Conservation (phyloP, 64 coral and sea anemone genomes). For the Trachythela sp. region DNA sequence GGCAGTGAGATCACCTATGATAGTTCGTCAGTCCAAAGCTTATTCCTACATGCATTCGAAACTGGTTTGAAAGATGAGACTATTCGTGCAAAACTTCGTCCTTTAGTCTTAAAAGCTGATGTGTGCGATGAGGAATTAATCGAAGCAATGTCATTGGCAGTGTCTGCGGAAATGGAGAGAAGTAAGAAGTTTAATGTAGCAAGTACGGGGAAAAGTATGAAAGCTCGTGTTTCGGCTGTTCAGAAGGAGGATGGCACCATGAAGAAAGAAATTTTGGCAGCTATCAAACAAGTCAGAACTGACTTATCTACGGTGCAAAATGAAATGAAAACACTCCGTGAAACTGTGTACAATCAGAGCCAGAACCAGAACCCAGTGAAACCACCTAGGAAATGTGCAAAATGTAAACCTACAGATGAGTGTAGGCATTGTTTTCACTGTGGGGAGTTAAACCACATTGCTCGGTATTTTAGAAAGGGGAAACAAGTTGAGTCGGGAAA, state of each 20-base stretch:
- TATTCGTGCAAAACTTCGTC: constrained; percentile 43
- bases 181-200: constrained; percentile 36
- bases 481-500: constrained; percentile 48
- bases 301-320: background rate
- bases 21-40: constrained; percentile 34
- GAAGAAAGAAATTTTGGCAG: constrained; percentile 26
- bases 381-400: constrained; percentile 15
- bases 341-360: background rate
- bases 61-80: constrained; percentile 51
- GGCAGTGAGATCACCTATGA: constrained; percentile 51
- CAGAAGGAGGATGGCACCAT: background rate
- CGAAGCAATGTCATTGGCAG: constrained; percentile 42
- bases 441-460: constrained; percentile 19
- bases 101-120: background rate
- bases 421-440: constrained; percentile 23
- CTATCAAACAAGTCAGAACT: constrained; percentile 33
- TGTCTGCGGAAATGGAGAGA: constrained; percentile 46
- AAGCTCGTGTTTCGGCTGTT: constrained; percentile 15
- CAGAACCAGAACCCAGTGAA: background rate
- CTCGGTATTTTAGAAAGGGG: background rate
- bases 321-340: too few relatives aligned
- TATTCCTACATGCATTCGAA: constrained; percentile 56
- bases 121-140: constrained; percentile 49
- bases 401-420: background rate
- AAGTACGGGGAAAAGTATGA: background rate